These are phyloP conservation scores for Dynastes tityus DNA, from an alignment of 2,888 invertebrate genomes.

Conservation along the genomic window DNA sequence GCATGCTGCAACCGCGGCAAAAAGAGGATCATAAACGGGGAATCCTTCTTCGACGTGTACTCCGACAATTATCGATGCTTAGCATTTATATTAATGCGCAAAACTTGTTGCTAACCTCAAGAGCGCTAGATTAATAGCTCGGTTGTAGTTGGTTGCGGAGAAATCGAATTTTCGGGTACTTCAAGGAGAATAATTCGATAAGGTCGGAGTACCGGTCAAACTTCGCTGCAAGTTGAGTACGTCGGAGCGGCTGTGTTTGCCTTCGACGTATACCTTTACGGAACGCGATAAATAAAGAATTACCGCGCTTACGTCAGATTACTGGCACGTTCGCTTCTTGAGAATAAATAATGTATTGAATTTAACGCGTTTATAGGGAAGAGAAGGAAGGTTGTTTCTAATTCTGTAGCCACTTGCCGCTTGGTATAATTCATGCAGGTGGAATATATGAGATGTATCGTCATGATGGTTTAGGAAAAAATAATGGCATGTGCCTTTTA, in stretches of 20 bases:
- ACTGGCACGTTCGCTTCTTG: no score
- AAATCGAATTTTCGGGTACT: neutral
- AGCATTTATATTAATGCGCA: conserved; percentile 41
- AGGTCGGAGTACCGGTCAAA: neutral
- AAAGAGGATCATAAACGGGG: conserved; percentile 1
- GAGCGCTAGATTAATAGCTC: conserved; percentile 31
- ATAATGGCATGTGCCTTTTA: no score
- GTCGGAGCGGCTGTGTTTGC: neutral
- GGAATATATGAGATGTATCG: no score
- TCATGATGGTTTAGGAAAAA: no score
- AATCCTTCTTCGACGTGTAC: neutral
- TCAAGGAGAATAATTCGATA: conserved; percentile 5
- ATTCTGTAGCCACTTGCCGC: no score
- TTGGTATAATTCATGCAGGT: no score
- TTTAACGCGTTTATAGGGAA: no score
- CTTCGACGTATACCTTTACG: neutral
- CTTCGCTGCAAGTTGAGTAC: neutral
- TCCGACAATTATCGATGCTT: conserved; percentile 33
- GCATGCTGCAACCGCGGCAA: conserved; percentile 14
- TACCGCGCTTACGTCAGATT: neutral
- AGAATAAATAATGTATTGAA: no score
- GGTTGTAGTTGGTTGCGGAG: neutral
- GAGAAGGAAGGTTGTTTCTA: no score
- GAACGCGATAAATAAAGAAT: conserved; percentile 14
- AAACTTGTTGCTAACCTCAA: conserved; percentile 34